phyloP scores from a whole-genome alignment of 2,113 vertebrate species.

The Accipiter cooperii region DNA sequence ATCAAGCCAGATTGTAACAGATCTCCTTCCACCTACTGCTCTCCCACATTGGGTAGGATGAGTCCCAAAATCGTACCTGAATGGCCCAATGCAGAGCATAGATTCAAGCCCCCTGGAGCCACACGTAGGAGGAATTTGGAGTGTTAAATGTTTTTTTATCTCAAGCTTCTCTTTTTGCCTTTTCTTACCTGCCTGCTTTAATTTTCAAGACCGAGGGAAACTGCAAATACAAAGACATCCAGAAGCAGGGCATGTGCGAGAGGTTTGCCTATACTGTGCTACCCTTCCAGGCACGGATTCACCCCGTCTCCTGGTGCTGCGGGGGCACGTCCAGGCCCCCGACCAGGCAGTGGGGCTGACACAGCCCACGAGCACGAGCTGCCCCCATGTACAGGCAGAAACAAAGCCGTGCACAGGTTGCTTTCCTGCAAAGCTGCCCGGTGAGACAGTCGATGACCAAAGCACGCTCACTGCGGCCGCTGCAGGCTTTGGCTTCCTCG shows the following conservation, averaged over 20 bases:
- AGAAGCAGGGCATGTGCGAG: neutral
- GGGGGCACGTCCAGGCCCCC: neutral
- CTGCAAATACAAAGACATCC: neutral
- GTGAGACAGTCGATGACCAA: rapidly evolving
- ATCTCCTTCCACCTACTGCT: neutral
- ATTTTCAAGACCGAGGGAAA: neutral
- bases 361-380: rapidly evolving
- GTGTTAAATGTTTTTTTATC: neutral
- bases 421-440: neutral
- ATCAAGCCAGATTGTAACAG: neutral
- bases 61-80: neutral
- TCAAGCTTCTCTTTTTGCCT: neutral
- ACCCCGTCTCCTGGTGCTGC: neutral
- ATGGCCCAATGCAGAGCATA: neutral
- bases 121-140: neutral
- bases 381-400: neutral
- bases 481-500: rapidly evolving
- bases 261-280: neutral
- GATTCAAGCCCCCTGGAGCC: neutral
- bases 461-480: rapidly evolving
- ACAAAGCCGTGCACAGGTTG: neutral
- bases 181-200: neutral
- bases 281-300: neutral
- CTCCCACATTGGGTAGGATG: neutral
- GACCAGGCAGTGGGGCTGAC: neutral